Base-by-base conservation (phyloP, 2,888 invertebrate species). In the Autographa gamma region DNA sequence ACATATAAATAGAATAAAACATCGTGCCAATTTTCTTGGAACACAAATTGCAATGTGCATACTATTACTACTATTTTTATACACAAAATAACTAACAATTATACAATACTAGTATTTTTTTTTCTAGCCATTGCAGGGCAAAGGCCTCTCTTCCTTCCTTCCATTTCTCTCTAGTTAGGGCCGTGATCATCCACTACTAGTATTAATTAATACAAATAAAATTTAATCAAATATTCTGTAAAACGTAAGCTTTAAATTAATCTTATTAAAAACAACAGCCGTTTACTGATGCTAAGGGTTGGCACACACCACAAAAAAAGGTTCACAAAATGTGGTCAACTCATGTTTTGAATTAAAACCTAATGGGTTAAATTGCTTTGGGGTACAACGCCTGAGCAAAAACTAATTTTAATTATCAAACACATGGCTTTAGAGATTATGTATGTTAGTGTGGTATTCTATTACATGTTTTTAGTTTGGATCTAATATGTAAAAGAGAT, bases 301-400 rank as follows among this genome's bases (percentile, higher is more conserved):
- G 18, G 61, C 63, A 63, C 41, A 56, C 13, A 41, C 43, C 61
- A 64, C 58, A 74, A 68, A 78, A 74, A 76, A 78, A 81, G 67
- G 66, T 58, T 63, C 71, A 66, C 61, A 66, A 69, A 72, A 63
- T 69, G 38, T 72, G 58, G 61, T 52, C 54, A 69, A 63, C 60
- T 70, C 71, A 66, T 75, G 78, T 77, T 73, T 73, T 66, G 67
- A 71, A 73, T 78, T 66, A 71, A 31, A 70, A 18, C 67, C 60
- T 63, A 69, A 75, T 61, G 72, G 73, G 63, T 66, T 52, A 63
- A 73, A 82, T 82, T 80, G 58, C 74, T 74, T 73, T 73, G 18
- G 60, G 69, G 59, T 52, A 34, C 31, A 18, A 25, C 34, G 31
- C 54, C 73, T 76, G 41, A 9, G 63, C 9, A 79, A 70, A 74